Conservation (phyloP, 2,888 invertebrate species). For the Cheilosia soror region DNA sequence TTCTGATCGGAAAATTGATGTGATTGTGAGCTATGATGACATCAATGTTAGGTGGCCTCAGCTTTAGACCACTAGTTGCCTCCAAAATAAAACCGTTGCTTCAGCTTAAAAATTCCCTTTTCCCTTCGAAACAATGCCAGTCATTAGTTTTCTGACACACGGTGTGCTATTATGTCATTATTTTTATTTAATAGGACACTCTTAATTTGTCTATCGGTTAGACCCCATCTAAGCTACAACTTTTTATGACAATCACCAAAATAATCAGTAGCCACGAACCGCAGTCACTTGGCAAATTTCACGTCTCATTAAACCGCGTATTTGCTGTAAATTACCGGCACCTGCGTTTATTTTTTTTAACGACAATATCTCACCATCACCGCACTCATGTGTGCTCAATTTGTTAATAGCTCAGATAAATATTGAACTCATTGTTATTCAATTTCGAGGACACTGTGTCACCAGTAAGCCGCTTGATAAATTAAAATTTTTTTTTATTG, state of each 20-base stretch:
- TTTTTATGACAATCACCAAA: background rate
- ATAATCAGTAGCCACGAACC: conserved; percentile 3
- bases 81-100: too few relatives aligned
- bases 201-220: background rate
- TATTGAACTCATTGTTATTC: conserved; percentile 45
- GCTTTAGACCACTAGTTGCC: too few relatives aligned
- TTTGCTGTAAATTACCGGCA: conserved; percentile 22
- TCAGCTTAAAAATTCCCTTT: too few relatives aligned
- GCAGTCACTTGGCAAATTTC: conserved; percentile 2
- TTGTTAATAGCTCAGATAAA: conserved; percentile 42
- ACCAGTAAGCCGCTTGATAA: conserved; percentile 31
- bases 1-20: too few relatives aligned
- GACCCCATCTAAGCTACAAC: background rate
- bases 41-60: too few relatives aligned
- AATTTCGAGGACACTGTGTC: conserved; percentile 39
- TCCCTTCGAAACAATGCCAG: too few relatives aligned
- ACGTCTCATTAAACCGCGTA: conserved; percentile 31
- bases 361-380: conserved; percentile 9
- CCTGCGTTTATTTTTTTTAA: conserved; percentile 20
- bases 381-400: conserved; percentile 8
- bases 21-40: too few relatives aligned
- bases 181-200: too few relatives aligned
- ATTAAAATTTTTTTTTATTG: background rate
- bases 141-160: too few relatives aligned
- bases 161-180: too few relatives aligned